A percentile compares a stretch with the other conserved stretches of the same genome.
Evolutionary conservation across 2,888 invertebrate species (phyloP).

Genomic region (Caenorhabditis sp.): DNA sequence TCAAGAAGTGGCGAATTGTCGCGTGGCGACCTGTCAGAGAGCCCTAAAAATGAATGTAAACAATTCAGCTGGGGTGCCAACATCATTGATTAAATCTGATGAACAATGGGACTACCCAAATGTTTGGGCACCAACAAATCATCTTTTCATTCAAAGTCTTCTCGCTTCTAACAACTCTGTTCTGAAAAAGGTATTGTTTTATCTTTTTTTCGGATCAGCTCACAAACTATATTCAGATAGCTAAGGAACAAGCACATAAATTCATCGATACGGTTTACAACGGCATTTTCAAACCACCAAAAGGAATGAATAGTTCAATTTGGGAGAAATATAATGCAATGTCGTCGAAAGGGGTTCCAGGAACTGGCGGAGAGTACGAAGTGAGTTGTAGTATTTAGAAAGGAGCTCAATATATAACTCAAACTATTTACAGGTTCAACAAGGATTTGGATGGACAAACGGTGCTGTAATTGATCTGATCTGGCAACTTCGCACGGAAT

Average conservation of each 20-base stretch:
- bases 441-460: conserved; percentile 68
- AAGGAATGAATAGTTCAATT: conserved; percentile 34
- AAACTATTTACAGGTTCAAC: conserved; percentile 44
- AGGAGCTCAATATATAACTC: neutral
- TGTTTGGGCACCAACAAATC: conserved; percentile 64
- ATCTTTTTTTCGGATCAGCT: neutral
- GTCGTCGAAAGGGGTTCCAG: conserved; percentile 16
- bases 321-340: conserved; percentile 57
- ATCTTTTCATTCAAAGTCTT: conserved; percentile 51
- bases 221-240: conserved; percentile 25
- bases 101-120: conserved; percentile 70
- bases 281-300: conserved; percentile 46
- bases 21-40: no score
- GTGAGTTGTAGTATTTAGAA: neutral
- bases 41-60: no score
- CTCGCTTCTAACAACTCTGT: conserved; percentile 15
- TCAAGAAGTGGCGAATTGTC: no score
- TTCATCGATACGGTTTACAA: conserved; percentile 56
- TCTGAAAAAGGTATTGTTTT: conserved; percentile 8
- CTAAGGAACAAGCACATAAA: conserved; percentile 34
- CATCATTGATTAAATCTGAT: conserved; percentile 38
- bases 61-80: conserved; percentile 58
- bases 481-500: conserved; percentile 1
- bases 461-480: conserved; percentile 64
- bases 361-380: conserved; percentile 27